Base-by-base conservation (phyloP, 2,888 invertebrate genomes). In the Drosophila anceps region DNA sequence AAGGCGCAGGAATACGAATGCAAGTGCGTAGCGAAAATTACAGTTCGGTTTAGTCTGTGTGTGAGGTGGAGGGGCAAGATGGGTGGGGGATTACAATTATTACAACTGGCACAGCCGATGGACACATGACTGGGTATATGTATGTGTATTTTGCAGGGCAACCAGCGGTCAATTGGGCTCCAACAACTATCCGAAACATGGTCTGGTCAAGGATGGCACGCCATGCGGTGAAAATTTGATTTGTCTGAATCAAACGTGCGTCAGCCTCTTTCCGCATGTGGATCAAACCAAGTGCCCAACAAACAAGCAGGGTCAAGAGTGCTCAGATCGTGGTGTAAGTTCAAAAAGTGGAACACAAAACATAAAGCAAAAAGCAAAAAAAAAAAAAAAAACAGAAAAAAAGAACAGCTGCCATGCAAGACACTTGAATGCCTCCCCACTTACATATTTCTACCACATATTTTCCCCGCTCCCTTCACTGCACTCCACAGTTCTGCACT, bases 281-380 rank as follows among this genome's bases (percentile, higher is more conserved):
- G 97, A 97, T 93, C 96, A 96, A 93, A 96, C 96, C 81, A 96
- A 96, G 92, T 99, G 99, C 93, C 98, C 98, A 72, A 96, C 96
- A 80, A 98, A 97, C 93, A 96, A 97, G 93, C 95, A 96, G 92
- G 97, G 96, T 91, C 94, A 96, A 87, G 97, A 98, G 92, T 99
- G 99, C 94, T 98, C 98, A 67, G 97, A 97, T 73, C 96, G 97
- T 94, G 99, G 99, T 94, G 99, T 98, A 94, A 96, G 97, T 95
- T 78, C 44, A 59, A 58, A 69, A 68, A 41, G 43, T 70, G 68
- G 68, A 68, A 44, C 71, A 51, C 35, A 31, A 48, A 41, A 65
- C 18, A 20, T 29, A 41, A 57, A 15, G 7, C 4, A 43, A 43
- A 15, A 24, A 24, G 27, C 15, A 35, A 35, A 31, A 5, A 8